Conservation (phyloP, 2,113 vertebrate species). For the Scortum barcoo region DNA sequence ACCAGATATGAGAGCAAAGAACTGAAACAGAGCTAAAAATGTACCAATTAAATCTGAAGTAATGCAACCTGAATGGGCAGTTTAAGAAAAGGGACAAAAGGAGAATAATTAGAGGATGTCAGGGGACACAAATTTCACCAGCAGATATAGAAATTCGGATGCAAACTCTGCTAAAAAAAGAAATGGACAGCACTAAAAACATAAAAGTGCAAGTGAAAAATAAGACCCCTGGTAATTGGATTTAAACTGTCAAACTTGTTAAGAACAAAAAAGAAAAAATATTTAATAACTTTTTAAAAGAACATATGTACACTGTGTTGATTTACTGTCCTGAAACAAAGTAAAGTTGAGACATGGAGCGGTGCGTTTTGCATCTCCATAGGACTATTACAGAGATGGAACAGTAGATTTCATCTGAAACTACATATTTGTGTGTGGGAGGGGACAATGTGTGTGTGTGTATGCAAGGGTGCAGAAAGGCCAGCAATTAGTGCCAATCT, state of each 20-base stretch:
- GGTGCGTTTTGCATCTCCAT: slow-evolving; percentile 2
- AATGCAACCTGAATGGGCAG: neutral
- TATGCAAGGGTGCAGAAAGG: slow-evolving; percentile 19
- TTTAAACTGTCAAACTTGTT: slow-evolving; percentile 4
- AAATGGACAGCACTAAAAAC: neutral
- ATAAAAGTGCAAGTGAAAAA: neutral
- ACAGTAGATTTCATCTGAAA: slow-evolving; percentile 6
- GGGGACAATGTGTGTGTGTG: slow-evolving; percentile 13
- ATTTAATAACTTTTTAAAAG: neutral
- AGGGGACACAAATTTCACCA: neutral
- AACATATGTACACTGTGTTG: neutral
- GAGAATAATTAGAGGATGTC: slow-evolving; percentile 12
- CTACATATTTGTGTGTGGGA: slow-evolving; percentile 22
- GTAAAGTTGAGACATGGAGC: neutral
- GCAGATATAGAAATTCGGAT: slow-evolving; percentile 2
- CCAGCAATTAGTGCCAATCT: slow-evolving; percentile 67
- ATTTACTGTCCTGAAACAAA: neutral
- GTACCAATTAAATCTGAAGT: no score
- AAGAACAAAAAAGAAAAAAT: neutral
- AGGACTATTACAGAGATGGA: slow-evolving; percentile 10
- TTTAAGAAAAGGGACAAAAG: neutral
- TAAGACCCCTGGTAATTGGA: neutral
- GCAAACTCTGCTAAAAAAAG: neutral
- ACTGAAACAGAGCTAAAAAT: neutral
- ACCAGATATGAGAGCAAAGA: neutral